These are phyloP conservation scores for Gymnosoma rotundatum DNA, from an alignment of 2,888 invertebrate species.

Conservation along the genomic window DNA sequence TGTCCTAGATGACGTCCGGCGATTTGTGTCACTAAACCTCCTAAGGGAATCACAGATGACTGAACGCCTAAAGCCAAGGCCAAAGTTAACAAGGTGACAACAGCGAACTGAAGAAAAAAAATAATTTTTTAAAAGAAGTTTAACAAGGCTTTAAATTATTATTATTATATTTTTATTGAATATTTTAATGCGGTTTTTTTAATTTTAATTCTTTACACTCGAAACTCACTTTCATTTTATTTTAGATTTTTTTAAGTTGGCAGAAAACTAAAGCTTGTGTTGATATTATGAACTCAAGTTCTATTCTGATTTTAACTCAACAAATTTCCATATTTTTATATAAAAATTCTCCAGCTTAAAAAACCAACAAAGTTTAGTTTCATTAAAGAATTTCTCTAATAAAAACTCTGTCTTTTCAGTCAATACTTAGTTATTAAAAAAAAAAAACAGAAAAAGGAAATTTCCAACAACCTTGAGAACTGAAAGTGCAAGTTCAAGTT, in stretches of 20 bases:
- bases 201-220: neutral
- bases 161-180: neutral
- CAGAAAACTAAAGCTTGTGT: conserved; percentile 69
- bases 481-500: conserved; percentile 51
- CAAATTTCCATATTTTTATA: conserved; percentile 70
- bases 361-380: conserved; percentile 2
- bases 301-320: conserved; percentile 64
- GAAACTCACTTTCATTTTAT: conserved; percentile 78
- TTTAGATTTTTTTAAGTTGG: neutral
- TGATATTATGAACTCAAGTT: conserved; percentile 64
- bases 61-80: conserved; percentile 79
- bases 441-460: conserved; percentile 41
- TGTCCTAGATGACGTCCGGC: conserved; percentile 75
- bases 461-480: conserved; percentile 26
- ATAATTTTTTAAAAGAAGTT: neutral
- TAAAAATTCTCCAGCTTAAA: conserved; percentile 16
- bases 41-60: conserved; percentile 77
- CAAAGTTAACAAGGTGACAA: conserved; percentile 76
- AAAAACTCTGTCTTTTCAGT: no score
- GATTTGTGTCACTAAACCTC: conserved; percentile 71
- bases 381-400: no score
- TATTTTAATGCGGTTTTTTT: no score
- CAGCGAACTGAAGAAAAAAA: conserved; percentile 75
- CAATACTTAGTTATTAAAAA: neutral
- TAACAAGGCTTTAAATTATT: neutral